Conservation (phyloP, 2,888 invertebrate species). For the Drosophila monieri region DNA sequence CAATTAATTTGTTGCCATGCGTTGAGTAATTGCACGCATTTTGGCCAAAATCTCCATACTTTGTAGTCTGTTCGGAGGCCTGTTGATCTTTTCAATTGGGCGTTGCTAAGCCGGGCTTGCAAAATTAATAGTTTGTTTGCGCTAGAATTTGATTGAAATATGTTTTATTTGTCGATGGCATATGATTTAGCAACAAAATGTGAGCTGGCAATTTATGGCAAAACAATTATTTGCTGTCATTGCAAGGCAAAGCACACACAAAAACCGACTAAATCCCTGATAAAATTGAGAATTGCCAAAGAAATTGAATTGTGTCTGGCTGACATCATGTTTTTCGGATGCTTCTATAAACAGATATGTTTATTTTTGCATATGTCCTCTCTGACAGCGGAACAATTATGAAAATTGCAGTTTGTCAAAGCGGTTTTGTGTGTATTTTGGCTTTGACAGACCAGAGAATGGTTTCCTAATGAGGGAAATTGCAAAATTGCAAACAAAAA, state of each 20-base stretch:
- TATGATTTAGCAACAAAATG: conserved; percentile 5
- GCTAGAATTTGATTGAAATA: conserved; percentile 47
- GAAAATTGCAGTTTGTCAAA: conserved; percentile 36
- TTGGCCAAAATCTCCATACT: conserved; percentile 40
- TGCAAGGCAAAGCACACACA: conserved; percentile 14
- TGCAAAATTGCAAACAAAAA: conserved; percentile 23
- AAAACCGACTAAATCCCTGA: conserved; percentile 1
- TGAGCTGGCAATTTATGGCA: conserved; percentile 32
- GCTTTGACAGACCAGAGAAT: conserved; percentile 26
- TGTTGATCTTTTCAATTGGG: conserved; percentile 23
- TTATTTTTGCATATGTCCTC: conserved; percentile 29
- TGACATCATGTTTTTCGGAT: conserved; percentile 37
- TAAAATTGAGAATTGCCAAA: not conserved
- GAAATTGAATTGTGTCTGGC: conserved; percentile 16
- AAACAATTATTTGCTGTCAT: conserved; percentile 61
- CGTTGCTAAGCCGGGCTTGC: conserved; percentile 29
- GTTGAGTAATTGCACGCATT: conserved; percentile 57
- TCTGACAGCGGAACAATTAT: conserved; percentile 40
- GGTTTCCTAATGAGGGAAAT: conserved; percentile 31
- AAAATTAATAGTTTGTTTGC: conserved; percentile 55
- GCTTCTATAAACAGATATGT: conserved; percentile 34
- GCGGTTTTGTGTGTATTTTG: conserved; percentile 1
- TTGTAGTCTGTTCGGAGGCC: conserved; percentile 7
- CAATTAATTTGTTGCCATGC: conserved; percentile 58
- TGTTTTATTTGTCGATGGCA: conserved; percentile 58